Evolutionary conservation across 2,888 invertebrate species (phyloP), one percentile per base, ranked within the genome.

Genomic region (Girardia tigrina): DNA sequence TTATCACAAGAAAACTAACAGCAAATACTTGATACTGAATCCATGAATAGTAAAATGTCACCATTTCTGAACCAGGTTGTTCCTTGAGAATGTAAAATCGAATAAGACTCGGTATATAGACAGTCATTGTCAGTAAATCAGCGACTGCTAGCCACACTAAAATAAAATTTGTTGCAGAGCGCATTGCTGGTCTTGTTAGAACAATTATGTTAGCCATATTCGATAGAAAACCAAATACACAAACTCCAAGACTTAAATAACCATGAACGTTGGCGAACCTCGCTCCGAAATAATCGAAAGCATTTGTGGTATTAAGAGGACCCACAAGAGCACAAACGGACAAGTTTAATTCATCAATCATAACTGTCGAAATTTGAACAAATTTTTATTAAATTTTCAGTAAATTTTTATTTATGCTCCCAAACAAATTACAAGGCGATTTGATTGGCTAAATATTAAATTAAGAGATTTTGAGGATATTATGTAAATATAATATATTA

Each of bases 151-250:
- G 79, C 80, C 84, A 85, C 0, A 92, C 92, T 56, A 94, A 88
- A 77, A 94, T 92, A 73, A 90, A 89, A 85, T 94, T 94, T 28
- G 92, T 94, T 1, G 94, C 90, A 77, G 91, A 91, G n/a, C 83
- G 80, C 92, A 94, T 94, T 84, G 93, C 91, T 29, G 90, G 89
- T 16, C 91, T 88, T 0, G 92, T 91, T 76, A 95, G 86, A 4
- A 94, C 93, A 56, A 90, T 89, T 78, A 94, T 91, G 85, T 94
- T 94, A 79, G 93, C 88, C 20, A 90, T 88, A 84, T 94, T 94
- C 76, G 93, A 91, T 71, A 92, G 88, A 29, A 91, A 90, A 73
- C 94, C 94, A 82, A 93, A 90, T 74, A 91, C 86, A 84, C 94
- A 94, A 78, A 94, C 91, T 71, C 90, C 86, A 27, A 92, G 86